Conservation (phyloP, 2,113 vertebrate genomes). For the zebrafish (Danio rerio) region GRCz12tu NC_133189.1:46492501-46493000, state of each 20-base stretch:
- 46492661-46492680: too few relatives aligned
- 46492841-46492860: neutral
- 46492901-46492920: slow-evolving; percentile 3
- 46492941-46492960: neutral
- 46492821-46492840: neutral
- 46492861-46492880: neutral
- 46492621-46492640: too few relatives aligned
- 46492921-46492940: slow-evolving; percentile 19
- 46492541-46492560: too few relatives aligned
- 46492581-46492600: too few relatives aligned
- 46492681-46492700: too few relatives aligned
- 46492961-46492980: slow-evolving; percentile 38
- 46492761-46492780: neutral
- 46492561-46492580: too few relatives aligned
- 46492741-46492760: neutral
- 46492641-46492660: too few relatives aligned
- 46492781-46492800: neutral
- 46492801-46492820: neutral
- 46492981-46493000: slow-evolving; percentile 50
- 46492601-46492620: too few relatives aligned
- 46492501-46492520: too few relatives aligned
- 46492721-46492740: too few relatives aligned
- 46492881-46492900: neutral
- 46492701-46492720: too few relatives aligned
- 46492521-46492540: too few relatives aligned